phyloP scores from a whole-genome alignment of 2,888 invertebrate species.

The Sympetrum striolatum region DNA sequence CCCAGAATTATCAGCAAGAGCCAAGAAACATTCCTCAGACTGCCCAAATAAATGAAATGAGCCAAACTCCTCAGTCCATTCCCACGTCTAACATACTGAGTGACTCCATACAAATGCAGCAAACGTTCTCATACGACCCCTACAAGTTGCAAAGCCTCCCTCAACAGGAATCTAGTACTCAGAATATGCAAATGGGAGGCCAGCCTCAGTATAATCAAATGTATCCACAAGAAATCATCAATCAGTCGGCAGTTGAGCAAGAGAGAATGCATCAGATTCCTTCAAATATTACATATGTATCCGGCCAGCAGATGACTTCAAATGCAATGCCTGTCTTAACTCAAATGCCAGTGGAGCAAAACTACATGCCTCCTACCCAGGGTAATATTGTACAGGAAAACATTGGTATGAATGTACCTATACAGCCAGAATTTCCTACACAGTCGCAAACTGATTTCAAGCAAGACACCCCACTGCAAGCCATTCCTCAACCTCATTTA shows the following conservation, averaged over 20 bases:
- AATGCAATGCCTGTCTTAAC: background rate
- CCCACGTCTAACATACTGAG: background rate
- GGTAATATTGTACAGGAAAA: constrained; percentile 5
- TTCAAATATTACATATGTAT: background rate
- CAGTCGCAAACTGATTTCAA: background rate
- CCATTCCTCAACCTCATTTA: constrained; percentile 20
- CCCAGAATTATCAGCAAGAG: background rate
- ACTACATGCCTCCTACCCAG: background rate
- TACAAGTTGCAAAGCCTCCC: constrained; percentile 8
- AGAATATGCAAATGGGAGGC: background rate
- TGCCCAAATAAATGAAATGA: background rate
- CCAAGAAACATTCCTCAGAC: background rate
- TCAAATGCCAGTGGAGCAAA: constrained; percentile 2
- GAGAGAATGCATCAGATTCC: constrained; percentile 18
- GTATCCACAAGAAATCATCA: constrained; percentile 16
- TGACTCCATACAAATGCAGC: constrained; percentile 43
- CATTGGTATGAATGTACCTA: background rate
- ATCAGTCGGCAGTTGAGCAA: background rate
- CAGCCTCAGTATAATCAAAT: background rate
- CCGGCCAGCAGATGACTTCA: background rate
- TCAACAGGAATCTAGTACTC: constrained; percentile 9
- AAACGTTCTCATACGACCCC: background rate
- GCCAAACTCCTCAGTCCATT: background rate
- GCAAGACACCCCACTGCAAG: constrained; percentile 32
- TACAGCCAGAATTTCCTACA: constrained; percentile 7